phyloP scores from a whole-genome alignment of 1,140 invertebrate genomes.

The Drosophila fuyamai region DNA sequence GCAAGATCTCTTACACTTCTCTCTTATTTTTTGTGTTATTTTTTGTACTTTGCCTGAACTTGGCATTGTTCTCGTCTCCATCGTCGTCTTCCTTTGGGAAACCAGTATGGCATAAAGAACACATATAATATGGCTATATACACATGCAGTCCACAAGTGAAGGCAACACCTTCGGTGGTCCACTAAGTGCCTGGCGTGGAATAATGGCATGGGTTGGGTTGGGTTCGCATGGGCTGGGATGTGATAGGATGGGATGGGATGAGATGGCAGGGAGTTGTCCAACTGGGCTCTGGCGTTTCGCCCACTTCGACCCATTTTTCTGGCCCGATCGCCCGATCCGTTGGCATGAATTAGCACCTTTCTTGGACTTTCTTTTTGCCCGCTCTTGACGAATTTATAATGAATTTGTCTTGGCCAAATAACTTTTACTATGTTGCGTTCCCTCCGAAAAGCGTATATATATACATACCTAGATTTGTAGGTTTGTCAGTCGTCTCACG shows the following conservation, averaged over 20 bases:
- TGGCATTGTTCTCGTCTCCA: conserved; percentile 70
- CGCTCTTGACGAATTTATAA: conserved; percentile 76
- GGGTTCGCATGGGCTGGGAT: conserved; percentile 23
- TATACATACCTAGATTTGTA: background rate
- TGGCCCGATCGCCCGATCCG: conserved; percentile 57
- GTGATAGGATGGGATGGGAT: background rate
- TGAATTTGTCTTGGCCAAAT: conserved; percentile 75
- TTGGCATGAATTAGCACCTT: conserved; percentile 76
- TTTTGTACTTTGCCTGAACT: conserved; percentile 69
- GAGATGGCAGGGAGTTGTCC: conserved; percentile 1
- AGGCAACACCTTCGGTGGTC: conserved; percentile 71
- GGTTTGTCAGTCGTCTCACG: conserved; percentile 57
- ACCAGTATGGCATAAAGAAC: conserved; percentile 76
- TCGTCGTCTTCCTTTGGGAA: conserved; percentile 70
- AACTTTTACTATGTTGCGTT: conserved; percentile 69
- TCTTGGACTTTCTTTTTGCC: conserved; percentile 77
- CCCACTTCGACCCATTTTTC: conserved; percentile 68
- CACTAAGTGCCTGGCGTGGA: conserved; percentile 56
- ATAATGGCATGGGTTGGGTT: conserved; percentile 39
- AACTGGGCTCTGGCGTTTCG: conserved; percentile 8
- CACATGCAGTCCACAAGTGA: conserved; percentile 54
- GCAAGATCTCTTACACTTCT: conserved; percentile 51
- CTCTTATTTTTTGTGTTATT: conserved; percentile 28
- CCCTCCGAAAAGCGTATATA: conserved; percentile 2
- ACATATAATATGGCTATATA: conserved; percentile 44